phyloP scores from a whole-genome alignment of 2,797 vertebrate species.

The Ptychobarbus kaznakovi region DNA sequence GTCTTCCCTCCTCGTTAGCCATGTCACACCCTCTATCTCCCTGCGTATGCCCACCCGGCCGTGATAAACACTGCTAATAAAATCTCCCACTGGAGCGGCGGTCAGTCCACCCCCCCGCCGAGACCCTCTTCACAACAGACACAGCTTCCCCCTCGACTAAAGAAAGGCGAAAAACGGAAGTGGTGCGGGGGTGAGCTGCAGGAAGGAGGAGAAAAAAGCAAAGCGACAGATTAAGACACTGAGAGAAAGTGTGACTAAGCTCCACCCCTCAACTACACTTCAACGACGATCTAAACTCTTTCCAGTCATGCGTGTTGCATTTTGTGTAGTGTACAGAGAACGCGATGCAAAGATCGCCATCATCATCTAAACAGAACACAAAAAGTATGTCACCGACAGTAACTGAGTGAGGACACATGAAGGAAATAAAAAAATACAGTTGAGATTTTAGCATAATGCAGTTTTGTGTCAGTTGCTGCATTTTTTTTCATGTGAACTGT shows the following conservation, averaged over 20 bases:
- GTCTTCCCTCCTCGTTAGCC: slow-evolving; percentile 52
- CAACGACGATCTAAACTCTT: slow-evolving; percentile 18
- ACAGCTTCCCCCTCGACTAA: slow-evolving; percentile 18
- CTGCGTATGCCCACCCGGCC: neutral
- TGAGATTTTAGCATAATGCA: neutral
- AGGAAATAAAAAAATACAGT: neutral
- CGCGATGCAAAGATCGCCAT: neutral
- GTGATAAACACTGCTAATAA: slow-evolving; percentile 39
- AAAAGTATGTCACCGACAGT: neutral
- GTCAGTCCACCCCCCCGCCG: slow-evolving; percentile 5
- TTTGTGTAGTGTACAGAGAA: neutral
- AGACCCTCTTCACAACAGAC: slow-evolving; percentile 21
- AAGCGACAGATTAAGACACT: slow-evolving; percentile 28
- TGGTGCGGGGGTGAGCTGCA: slow-evolving; percentile 34
- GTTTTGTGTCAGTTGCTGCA: neutral
- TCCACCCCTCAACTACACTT: slow-evolving; percentile 54
- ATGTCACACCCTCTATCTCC: slow-evolving; percentile 39
- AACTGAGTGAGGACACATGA: neutral
- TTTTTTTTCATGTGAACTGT: neutral
- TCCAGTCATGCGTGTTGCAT: neutral
- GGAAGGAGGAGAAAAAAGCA: slow-evolving; percentile 10
- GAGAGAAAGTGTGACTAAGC: slow-evolving; percentile 21
- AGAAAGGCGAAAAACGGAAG: slow-evolving; percentile 22
- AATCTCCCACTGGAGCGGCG: slow-evolving; percentile 5
- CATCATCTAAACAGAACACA: neutral